Evolutionary conservation across 2,797 vertebrate genomes (phyloP).

Genomic region (Sitta carolinensis): DNA sequence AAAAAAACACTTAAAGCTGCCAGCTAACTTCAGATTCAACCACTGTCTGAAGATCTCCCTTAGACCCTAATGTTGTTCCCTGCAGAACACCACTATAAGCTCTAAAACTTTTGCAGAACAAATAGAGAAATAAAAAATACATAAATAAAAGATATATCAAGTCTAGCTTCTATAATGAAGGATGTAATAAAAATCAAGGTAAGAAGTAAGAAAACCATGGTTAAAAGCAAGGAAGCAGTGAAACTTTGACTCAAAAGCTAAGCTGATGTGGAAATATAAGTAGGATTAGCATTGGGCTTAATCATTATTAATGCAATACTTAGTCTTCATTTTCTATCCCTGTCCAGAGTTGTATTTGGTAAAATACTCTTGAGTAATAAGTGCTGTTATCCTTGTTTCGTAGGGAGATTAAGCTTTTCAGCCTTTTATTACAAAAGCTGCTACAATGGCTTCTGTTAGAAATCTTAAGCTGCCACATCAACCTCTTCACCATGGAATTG

Average conservation of each 20-base stretch:
- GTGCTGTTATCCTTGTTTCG: background rate
- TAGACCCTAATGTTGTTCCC: background rate
- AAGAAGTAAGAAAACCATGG: background rate
- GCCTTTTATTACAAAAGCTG: background rate
- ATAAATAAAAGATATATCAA: background rate
- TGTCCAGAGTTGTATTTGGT: background rate
- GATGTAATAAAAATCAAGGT: background rate
- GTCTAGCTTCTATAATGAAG: background rate
- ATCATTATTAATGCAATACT: conserved; percentile 11
- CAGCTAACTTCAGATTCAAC: background rate
- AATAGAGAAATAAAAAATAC: background rate
- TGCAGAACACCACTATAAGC: background rate
- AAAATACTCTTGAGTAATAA: conserved; percentile 1
- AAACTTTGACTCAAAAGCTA: background rate
- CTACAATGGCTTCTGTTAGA: background rate
- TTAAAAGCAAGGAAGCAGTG: background rate
- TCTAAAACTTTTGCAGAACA: background rate
- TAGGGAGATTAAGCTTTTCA: background rate
- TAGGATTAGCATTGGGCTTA: background rate
- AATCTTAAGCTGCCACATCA: background rate
- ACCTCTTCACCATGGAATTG: background rate
- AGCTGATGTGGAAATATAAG: background rate
- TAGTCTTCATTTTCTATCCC: background rate
- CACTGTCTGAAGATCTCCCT: background rate
- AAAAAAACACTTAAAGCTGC: background rate